Evolutionary conservation across 2,797 vertebrate species (phyloP).

Genomic region (Chelon labrosus): DNA sequence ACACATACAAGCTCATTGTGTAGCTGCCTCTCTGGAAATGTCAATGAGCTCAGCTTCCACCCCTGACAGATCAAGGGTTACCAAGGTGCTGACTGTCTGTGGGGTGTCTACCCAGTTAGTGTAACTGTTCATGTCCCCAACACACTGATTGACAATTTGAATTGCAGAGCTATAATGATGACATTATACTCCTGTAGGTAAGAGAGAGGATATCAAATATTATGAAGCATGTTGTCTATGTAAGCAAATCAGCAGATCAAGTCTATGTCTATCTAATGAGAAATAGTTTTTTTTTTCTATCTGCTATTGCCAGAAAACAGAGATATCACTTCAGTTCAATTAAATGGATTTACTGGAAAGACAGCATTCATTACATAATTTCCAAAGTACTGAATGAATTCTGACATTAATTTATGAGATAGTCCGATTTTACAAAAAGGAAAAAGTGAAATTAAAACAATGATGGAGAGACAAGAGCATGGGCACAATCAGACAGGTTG

Average conservation of each 20-base stretch:
- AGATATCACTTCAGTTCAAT: not conserved
- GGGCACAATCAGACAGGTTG: too few relatives aligned
- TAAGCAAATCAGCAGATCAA: too few relatives aligned
- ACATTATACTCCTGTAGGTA: not conserved
- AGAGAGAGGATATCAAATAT: not conserved
- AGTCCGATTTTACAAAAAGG: too few relatives aligned
- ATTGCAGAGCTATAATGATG: constrained; percentile 1
- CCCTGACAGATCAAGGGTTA: constrained; percentile 79
- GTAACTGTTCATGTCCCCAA: constrained; percentile 67
- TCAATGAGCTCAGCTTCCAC: constrained; percentile 64
- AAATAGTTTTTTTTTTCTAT: not conserved
- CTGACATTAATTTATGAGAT: not conserved
- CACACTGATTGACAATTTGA: constrained; percentile 33
- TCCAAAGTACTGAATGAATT: not conserved
- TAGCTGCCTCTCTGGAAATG: constrained; percentile 59
- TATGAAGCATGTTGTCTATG: too few relatives aligned
- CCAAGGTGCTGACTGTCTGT: constrained; percentile 64
- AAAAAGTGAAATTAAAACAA: too few relatives aligned
- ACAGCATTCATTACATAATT: not conserved
- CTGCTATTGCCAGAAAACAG: not conserved
- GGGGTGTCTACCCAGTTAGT: constrained; percentile 43
- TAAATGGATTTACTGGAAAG: not conserved
- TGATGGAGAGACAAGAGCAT: too few relatives aligned
- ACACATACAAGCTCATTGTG: constrained; percentile 62
- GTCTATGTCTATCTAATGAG: not conserved